phyloP scores from a whole-genome alignment of 2,113 vertebrate genomes.

The Meleagris gallopavo region DNA sequence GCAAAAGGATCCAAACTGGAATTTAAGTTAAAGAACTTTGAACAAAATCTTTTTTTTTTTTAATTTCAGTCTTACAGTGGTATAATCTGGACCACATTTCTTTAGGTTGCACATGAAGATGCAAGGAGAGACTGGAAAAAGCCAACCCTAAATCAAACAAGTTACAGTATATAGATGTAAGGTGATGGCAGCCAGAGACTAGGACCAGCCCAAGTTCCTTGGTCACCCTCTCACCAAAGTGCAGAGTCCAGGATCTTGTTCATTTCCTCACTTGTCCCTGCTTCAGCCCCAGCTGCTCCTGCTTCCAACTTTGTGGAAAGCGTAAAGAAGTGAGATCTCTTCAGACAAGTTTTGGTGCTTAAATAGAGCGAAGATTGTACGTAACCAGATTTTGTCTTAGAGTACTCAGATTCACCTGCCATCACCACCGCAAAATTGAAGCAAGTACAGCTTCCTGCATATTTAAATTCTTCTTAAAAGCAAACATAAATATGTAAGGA shows the following conservation, averaged over 20 bases:
- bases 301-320: not conserved
- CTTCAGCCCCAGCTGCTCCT: not conserved
- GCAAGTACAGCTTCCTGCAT: not conserved
- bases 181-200: not conserved
- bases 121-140: not conserved
- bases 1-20: not conserved
- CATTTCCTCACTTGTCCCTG: not conserved
- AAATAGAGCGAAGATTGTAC: not conserved
- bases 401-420: not conserved
- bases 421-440: not conserved
- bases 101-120: not conserved
- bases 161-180: not conserved
- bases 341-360: not conserved
- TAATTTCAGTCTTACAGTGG: not conserved
- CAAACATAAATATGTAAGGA: not conserved
- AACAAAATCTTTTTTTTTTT: not conserved
- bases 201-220: not conserved
- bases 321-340: not conserved
- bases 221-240: not conserved
- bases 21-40: not conserved
- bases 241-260: not conserved
- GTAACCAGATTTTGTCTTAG: not conserved
- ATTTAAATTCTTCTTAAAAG: not conserved
- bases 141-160: not conserved
- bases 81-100: not conserved